phyloP scores from a whole-genome alignment of 2,797 vertebrate species.

The Emydoidea blandingii region DNA sequence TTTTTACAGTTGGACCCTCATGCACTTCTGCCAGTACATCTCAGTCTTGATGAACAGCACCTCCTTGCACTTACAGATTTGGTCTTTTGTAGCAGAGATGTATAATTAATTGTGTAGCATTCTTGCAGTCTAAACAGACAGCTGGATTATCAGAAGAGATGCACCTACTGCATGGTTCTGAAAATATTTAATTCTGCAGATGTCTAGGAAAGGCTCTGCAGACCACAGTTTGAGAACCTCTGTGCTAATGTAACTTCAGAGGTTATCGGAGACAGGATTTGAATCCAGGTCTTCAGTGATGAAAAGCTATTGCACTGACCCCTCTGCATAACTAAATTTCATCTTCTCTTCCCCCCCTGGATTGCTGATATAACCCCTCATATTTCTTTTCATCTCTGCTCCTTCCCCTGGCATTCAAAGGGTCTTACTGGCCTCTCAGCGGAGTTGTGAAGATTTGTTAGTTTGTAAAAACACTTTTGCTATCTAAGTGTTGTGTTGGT shows the following conservation, averaged over 20 bases:
- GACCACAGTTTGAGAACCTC: not conserved
- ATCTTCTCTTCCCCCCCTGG: not conserved
- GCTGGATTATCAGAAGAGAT: slow-evolving; percentile 40
- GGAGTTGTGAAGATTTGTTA: slow-evolving; percentile 21
- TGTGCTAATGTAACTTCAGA: rapidly evolving
- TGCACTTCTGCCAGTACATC: slow-evolving; percentile 38
- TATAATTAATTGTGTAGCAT: slow-evolving; percentile 67
- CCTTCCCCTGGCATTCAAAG: not conserved
- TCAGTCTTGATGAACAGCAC: slow-evolving; percentile 71
- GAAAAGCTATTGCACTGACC: not conserved
- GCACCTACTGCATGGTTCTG: not conserved
- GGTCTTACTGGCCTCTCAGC: not conserved
- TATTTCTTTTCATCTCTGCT: slow-evolving; percentile 26
- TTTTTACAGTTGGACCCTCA: slow-evolving; percentile 58
- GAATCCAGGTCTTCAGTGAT: not conserved
- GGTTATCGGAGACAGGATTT: not conserved
- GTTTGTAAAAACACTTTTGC: not conserved
- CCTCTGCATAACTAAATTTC: not conserved
- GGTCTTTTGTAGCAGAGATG: slow-evolving; percentile 56
- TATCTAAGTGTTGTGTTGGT: not conserved
- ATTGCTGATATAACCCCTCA: not conserved
- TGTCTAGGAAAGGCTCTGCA: not conserved
- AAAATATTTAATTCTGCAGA: rapidly evolving
- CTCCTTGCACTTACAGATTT: slow-evolving; percentile 55
- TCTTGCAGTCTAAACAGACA: slow-evolving; percentile 52